Conservation (phyloP, 2,113 vertebrate species). For the Apus apus region DNA sequence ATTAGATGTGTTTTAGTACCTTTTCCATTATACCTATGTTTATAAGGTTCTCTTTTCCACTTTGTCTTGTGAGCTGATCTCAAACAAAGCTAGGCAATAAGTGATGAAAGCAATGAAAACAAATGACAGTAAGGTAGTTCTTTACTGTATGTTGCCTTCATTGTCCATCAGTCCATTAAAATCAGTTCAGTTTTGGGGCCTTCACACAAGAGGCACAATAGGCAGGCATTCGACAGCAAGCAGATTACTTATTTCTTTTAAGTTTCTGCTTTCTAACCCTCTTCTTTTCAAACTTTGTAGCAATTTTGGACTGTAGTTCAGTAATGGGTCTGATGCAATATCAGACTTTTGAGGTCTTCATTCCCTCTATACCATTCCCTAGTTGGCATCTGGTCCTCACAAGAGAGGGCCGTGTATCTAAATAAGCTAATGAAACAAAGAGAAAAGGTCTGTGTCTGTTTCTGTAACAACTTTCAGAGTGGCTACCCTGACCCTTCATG, state of each 20-base stretch:
- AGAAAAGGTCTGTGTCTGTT: not conserved
- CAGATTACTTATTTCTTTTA: not conserved
- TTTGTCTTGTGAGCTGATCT: not conserved
- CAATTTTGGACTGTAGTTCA: not conserved
- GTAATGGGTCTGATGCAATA: no score
- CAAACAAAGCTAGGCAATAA: not conserved
- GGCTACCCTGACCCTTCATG: not conserved
- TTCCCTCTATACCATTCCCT: not conserved
- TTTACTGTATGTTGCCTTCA: not conserved
- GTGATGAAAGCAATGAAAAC: not conserved
- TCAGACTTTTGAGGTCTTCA: not conserved
- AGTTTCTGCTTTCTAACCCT: not conserved
- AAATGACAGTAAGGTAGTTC: not conserved
- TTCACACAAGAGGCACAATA: not conserved
- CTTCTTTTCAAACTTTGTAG: not conserved
- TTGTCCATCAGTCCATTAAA: not conserved
- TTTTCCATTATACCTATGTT: not conserved
- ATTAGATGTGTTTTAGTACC: not conserved
- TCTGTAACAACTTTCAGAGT: not conserved
- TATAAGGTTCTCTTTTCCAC: not conserved
- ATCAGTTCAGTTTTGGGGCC: not conserved
- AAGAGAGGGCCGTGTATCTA: rapidly evolving
- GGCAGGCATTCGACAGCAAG: not conserved
- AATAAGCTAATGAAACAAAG: not conserved
- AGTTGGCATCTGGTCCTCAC: not conserved